phyloP scores from a whole-genome alignment of 2,113 vertebrate genomes.

The Hirundichthys speculiger region DNA sequence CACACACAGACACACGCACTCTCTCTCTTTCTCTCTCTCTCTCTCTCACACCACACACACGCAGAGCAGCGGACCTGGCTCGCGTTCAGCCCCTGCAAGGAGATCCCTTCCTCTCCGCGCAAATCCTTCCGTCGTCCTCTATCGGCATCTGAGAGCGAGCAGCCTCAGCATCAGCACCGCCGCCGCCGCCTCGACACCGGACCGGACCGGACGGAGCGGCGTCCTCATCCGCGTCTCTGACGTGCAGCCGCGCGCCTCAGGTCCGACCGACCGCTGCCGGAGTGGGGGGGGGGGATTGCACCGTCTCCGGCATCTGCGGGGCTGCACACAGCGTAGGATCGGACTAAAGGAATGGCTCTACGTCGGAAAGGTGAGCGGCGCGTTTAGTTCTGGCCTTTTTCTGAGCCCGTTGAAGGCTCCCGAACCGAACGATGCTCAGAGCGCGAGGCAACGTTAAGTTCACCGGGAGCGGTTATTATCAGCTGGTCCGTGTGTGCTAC shows the following conservation, averaged over 20 bases:
- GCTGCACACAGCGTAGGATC: conserved; percentile 64
- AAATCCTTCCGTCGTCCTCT: conserved; percentile 54
- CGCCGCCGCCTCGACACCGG: conserved; percentile 54
- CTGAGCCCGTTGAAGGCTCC: conserved; percentile 29
- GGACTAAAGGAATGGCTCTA: conserved; percentile 77
- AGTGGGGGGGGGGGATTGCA: conserved; percentile 67
- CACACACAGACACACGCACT: not conserved
- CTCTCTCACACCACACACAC: conserved; percentile 31
- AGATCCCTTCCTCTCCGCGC: conserved; percentile 42
- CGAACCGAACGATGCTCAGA: conserved; percentile 34
- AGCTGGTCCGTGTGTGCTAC: conserved; percentile 59
- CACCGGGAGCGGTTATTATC: conserved; percentile 59
- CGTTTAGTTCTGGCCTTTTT: conserved; percentile 59
- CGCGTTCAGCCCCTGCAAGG: conserved; percentile 33
- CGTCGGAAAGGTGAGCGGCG: conserved; percentile 76
- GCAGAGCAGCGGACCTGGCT: conserved; percentile 37
- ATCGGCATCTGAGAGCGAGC: conserved; percentile 64
- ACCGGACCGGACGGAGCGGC: conserved; percentile 27
- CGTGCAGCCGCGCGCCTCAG: conserved; percentile 55
- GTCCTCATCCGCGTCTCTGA: conserved; percentile 44
- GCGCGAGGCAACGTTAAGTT: conserved; percentile 59
- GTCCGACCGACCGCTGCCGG: conserved; percentile 42
- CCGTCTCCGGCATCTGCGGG: conserved; percentile 54
- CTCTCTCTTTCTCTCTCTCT: conserved; percentile 7
- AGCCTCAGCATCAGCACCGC: conserved; percentile 56